Percentiles rank a stretch among this genome's conserved stretches.
Conservation (phyloP, 2,888 invertebrate species). For the Himalopsyche anomala region DNA sequence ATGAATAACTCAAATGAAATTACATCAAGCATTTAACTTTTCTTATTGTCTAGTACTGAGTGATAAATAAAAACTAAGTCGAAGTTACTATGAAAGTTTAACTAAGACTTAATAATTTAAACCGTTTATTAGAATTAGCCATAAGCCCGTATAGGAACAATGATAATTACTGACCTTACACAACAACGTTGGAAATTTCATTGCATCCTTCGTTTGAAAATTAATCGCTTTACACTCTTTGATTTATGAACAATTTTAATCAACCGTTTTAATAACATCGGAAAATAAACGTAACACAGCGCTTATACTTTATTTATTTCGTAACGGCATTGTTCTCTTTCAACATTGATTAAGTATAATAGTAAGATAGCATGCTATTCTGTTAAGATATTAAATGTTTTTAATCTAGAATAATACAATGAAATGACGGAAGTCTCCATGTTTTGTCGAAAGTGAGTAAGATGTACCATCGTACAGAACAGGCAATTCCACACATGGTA, state of each 20-base stretch:
- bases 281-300: background rate
- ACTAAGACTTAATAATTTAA: no score
- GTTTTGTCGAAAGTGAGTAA: no score
- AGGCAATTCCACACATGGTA: no score
- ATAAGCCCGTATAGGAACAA: background rate
- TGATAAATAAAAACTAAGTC: no score
- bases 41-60: no score
- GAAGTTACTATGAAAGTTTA: no score
- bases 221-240: conserved; percentile 13
- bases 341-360: conserved; percentile 2
- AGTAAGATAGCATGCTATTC: background rate
- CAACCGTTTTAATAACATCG: conserved; percentile 27
- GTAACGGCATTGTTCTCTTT: background rate
- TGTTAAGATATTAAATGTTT: no score
- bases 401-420: no score
- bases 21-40: no score
- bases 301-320: background rate
- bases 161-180: conserved; percentile 28
- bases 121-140: background rate
- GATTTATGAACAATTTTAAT: conserved; percentile 28
- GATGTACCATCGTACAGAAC: no score
- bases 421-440: no score
- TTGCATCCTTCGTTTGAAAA: conserved; percentile 34
- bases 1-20: no score
- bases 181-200: conserved; percentile 18